Evolutionary conservation across 2,797 vertebrate species (phyloP).

Genomic region (Sebastiscus albofasciatus): DNA sequence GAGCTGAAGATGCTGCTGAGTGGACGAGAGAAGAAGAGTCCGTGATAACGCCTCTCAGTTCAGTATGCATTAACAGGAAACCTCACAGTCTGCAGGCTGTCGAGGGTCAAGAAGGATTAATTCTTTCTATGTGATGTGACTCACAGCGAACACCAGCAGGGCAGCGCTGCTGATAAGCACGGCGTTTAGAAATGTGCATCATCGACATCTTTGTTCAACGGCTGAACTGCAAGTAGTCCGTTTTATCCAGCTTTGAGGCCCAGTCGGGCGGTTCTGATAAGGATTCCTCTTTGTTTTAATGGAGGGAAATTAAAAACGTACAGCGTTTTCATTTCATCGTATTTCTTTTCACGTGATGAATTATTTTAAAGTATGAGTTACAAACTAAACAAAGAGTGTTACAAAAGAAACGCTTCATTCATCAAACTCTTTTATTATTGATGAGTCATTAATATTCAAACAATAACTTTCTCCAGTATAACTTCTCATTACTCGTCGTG

Average conservation of each 20-base stretch:
- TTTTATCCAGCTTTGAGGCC: background rate
- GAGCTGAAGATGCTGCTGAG: background rate
- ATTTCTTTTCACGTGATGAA: background rate
- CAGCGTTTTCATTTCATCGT: too few species aligned
- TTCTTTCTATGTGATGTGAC: background rate
- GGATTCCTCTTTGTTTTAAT: background rate
- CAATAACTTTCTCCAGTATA: background rate
- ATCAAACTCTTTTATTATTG: background rate
- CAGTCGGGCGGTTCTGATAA: background rate
- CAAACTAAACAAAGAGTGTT: background rate
- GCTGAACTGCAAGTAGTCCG: background rate
- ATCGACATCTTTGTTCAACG: background rate
- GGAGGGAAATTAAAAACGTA: background rate
- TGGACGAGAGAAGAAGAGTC: background rate
- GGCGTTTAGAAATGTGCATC: background rate
- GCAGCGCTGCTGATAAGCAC: background rate
- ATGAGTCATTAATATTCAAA: background rate
- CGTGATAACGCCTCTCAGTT: background rate
- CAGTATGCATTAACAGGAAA: background rate
- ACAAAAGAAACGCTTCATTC: background rate
- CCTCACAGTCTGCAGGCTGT: background rate
- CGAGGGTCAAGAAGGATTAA: background rate
- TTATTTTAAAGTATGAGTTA: background rate
- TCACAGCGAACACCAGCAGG: background rate
- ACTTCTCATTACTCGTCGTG: background rate